Conservation (phyloP, 2,888 invertebrate species). For the Xiphydria camelus region DNA sequence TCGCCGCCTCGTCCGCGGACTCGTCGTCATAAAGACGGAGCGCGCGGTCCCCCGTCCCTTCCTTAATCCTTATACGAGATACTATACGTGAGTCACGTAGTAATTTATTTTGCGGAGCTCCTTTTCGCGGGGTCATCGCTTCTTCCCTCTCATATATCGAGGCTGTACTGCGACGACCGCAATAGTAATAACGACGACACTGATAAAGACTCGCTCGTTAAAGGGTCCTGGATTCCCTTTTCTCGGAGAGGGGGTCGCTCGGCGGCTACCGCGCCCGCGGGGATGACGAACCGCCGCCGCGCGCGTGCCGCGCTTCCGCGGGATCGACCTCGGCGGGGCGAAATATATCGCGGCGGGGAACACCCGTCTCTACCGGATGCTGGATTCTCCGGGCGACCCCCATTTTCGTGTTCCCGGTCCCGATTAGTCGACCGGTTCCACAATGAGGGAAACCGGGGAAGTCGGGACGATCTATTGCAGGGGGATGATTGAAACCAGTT, state of each 20-base stretch:
- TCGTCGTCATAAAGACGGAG: conserved; percentile 3
- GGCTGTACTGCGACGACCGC: too few relatives aligned
- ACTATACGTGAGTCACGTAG: conserved; percentile 35
- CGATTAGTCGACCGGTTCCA: too few relatives aligned
- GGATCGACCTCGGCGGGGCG: too few relatives aligned
- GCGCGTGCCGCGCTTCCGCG: conserved; percentile 1
- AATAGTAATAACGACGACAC: conserved; percentile 20
- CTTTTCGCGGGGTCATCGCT: conserved; percentile 28
- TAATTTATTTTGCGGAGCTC: conserved; percentile 37
- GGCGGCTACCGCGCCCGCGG: background rate
- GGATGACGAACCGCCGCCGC: conserved; percentile 13
- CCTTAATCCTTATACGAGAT: conserved; percentile 36
- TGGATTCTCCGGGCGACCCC: too few relatives aligned
- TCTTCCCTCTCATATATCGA: conserved; percentile 30
- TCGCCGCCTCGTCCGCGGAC: conserved; percentile 11
- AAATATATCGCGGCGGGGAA: too few relatives aligned
- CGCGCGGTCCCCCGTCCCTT: conserved; percentile 9
- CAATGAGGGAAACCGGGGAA: too few relatives aligned
- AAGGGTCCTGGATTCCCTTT: too few relatives aligned
- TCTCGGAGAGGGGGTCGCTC: conserved; percentile 15
- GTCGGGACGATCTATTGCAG: too few relatives aligned
- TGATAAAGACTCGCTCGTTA: conserved; percentile 28
- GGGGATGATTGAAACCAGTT: too few relatives aligned
- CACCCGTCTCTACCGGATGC: too few relatives aligned
- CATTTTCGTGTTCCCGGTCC: too few relatives aligned